These are phyloP conservation scores for Saccostrea echinata DNA, from an alignment of 1,140 invertebrate genomes.

Conservation along the genomic window DNA sequence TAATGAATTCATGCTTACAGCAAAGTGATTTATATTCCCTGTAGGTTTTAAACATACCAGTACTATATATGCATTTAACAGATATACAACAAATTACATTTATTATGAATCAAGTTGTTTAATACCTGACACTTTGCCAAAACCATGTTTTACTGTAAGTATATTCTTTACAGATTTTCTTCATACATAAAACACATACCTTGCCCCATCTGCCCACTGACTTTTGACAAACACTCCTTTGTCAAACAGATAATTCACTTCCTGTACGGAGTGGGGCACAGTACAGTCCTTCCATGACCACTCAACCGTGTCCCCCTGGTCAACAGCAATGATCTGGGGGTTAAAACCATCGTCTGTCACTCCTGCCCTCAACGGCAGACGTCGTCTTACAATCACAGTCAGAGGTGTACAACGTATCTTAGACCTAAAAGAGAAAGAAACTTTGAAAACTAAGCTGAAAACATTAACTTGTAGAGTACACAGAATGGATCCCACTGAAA, in stretches of 20 bases:
- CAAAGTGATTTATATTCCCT: too few relatives aligned
- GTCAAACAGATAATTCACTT: slow-evolving; percentile 71
- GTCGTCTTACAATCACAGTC: slow-evolving; percentile 69
- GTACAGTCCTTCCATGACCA: slow-evolving; percentile 77
- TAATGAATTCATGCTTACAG: too few relatives aligned
- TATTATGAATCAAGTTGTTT: too few relatives aligned
- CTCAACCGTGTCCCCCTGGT: slow-evolving; percentile 75
- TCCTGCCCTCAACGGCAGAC: slow-evolving; percentile 69
- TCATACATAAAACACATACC: slow-evolving; percentile 48
- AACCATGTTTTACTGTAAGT: too few relatives aligned
- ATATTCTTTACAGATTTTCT: not conserved
- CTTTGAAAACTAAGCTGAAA: not conserved
- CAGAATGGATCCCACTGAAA: too few relatives aligned
- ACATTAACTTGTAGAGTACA: too few relatives aligned
- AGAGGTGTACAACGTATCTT: slow-evolving; percentile 73
- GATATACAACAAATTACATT: too few relatives aligned
- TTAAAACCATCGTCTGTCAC: slow-evolving; percentile 77
- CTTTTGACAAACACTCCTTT: slow-evolving; percentile 62
- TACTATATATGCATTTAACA: too few relatives aligned
- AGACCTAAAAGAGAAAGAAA: slow-evolving; percentile 33
- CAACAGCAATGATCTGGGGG: slow-evolving; percentile 73
- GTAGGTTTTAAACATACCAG: too few relatives aligned
- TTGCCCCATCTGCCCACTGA: slow-evolving; percentile 61
- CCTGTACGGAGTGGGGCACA: slow-evolving; percentile 74
- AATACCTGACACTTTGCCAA: too few relatives aligned